Evolutionary conservation across 2,888 invertebrate species (phyloP).

Genomic region (Cheilosia impressa): DNA sequence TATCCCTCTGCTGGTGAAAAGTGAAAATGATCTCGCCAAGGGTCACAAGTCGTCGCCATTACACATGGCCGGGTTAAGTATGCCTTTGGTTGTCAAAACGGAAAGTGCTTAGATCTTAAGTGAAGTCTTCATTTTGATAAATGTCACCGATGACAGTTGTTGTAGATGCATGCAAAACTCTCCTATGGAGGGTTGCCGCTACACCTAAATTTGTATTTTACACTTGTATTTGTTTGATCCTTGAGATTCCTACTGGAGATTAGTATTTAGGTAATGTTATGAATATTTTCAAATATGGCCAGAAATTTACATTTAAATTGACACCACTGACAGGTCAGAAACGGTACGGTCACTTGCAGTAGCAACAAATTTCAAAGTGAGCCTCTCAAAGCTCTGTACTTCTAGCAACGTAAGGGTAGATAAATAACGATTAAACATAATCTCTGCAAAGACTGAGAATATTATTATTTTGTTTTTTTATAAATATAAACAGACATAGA

Average conservation of each 20-base stretch:
- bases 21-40: slow-evolving; percentile 79
- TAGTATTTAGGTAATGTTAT: slow-evolving; percentile 58
- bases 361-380: slow-evolving; percentile 42
- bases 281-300: slow-evolving; percentile 61
- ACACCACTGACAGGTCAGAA: slow-evolving; percentile 44
- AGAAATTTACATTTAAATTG: slow-evolving; percentile 46
- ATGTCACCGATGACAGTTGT: slow-evolving; percentile 41
- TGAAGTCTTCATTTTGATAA: slow-evolving; percentile 28
- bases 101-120: slow-evolving; percentile 82
- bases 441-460: slow-evolving; percentile 84
- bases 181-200: slow-evolving; percentile 68
- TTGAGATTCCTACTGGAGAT: slow-evolving; percentile 71
- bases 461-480: slow-evolving; percentile 36
- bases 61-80: slow-evolving; percentile 77
- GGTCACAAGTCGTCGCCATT: slow-evolving; percentile 79
- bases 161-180: slow-evolving; percentile 61
- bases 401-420: slow-evolving; percentile 42
- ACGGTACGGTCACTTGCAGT: slow-evolving; percentile 61
- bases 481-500: slow-evolving; percentile 14
- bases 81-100: slow-evolving; percentile 83
- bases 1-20: slow-evolving; percentile 80
- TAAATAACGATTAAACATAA: slow-evolving; percentile 55
- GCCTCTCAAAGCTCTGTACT: slow-evolving; percentile 22
- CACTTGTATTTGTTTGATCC: slow-evolving; percentile 46
- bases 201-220: neutral